Conservation (phyloP, 2,797 vertebrate genomes). For the Sciaenops ocellatus region DNA sequence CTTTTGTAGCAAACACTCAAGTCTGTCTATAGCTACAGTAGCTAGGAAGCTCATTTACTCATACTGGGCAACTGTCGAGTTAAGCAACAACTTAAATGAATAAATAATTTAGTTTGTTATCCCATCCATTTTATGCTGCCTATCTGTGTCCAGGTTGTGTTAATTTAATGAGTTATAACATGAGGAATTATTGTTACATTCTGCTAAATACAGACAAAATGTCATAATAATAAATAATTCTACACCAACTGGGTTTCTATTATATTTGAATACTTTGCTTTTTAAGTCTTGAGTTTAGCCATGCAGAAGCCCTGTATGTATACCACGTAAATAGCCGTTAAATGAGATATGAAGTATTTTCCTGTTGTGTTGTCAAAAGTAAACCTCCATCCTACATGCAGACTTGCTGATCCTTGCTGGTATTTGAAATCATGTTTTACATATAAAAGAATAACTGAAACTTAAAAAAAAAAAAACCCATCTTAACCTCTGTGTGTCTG, state of each 20-base stretch:
- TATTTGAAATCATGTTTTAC: neutral
- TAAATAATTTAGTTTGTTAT: neutral
- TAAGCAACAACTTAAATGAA: neutral
- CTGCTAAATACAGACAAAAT: neutral
- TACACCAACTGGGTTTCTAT: neutral
- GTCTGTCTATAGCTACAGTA: neutral
- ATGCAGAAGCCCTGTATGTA: neutral
- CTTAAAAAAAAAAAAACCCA: neutral
- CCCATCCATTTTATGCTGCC: neutral
- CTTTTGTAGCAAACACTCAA: neutral
- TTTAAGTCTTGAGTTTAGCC: neutral
- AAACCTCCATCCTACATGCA: neutral
- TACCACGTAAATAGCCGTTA: neutral
- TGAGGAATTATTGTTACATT: neutral
- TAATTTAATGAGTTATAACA: neutral
- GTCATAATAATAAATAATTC: neutral
- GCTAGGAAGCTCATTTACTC: neutral
- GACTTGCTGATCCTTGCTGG: neutral
- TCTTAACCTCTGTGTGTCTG: slow-evolving; percentile 22
- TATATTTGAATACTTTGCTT: neutral
- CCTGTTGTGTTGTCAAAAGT: neutral
- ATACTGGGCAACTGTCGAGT: neutral
- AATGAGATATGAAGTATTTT: slow-evolving; percentile 13
- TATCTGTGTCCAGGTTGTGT: neutral
- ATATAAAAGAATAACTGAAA: neutral